Conservation (phyloP, 2,113 vertebrate species). For the Pedionomus torquatus region DNA sequence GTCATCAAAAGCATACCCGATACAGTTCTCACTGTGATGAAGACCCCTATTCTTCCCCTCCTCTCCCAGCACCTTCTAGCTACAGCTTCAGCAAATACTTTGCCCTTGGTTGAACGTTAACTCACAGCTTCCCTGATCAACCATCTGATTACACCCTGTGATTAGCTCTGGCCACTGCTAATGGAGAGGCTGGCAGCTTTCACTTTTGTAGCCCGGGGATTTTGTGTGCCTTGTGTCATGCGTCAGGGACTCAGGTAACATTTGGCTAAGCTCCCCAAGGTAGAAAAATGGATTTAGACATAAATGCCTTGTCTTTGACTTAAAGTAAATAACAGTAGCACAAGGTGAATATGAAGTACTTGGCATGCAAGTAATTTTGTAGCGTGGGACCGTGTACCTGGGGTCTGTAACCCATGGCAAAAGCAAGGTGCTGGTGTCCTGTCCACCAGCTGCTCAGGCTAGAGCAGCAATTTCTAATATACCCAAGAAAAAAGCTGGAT, state of each 20-base stretch:
- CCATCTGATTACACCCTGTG: background rate
- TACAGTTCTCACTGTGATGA: accelerated
- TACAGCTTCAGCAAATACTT: background rate
- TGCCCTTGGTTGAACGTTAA: conserved; percentile 34
- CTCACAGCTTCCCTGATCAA: background rate
- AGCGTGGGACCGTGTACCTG: accelerated
- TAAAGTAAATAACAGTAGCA: background rate
- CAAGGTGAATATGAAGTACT: background rate
- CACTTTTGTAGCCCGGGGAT: accelerated
- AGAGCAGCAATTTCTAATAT: accelerated
- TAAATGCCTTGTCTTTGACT: background rate
- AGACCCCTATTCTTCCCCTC: background rate
- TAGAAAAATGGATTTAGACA: accelerated
- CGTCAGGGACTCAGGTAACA: accelerated
- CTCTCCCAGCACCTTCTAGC: background rate
- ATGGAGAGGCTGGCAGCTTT: background rate
- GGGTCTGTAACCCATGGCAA: accelerated
- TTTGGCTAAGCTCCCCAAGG: background rate
- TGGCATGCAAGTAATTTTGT: accelerated
- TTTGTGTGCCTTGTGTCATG: background rate
- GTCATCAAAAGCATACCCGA: background rate
- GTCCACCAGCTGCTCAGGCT: background rate
- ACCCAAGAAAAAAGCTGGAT: background rate
- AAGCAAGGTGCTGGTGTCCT: background rate
- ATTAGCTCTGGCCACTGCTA: background rate